phyloP scores from a whole-genome alignment of 2,797 vertebrate species.

The Apodemus agrarius region DNA sequence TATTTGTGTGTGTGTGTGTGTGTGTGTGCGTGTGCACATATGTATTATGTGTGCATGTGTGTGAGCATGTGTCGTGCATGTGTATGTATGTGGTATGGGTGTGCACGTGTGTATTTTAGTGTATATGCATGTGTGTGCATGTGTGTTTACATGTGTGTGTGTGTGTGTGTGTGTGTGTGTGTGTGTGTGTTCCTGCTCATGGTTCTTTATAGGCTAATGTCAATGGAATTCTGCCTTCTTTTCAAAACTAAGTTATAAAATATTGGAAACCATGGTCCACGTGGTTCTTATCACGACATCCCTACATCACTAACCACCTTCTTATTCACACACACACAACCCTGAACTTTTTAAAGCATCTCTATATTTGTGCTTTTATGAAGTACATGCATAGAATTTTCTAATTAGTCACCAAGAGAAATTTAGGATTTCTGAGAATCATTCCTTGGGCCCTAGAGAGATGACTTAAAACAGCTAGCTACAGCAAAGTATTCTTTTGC shows the following conservation, averaged over 20 bases:
- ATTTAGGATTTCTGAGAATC: conserved; percentile 12
- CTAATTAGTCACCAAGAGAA: background rate
- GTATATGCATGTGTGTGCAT: background rate
- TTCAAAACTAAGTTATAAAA: conserved; percentile 22
- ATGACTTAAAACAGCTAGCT: background rate
- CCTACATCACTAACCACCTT: background rate
- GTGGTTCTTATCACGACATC: background rate
- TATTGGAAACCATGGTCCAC: background rate
- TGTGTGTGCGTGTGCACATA: too few species aligned
- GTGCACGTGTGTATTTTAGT: background rate
- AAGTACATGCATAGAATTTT: background rate
- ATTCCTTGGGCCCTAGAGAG: background rate
- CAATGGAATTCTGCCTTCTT: background rate
- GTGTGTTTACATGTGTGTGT: background rate
- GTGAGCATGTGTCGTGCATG: background rate
- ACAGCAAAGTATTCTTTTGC: background rate
- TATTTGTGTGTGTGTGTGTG: background rate
- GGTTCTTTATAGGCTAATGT: background rate
- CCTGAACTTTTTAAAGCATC: background rate
- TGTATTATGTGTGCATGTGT: background rate
- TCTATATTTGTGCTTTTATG: background rate
- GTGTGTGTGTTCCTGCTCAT: background rate
- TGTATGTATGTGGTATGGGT: background rate
- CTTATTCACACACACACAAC: background rate
- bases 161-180: background rate